Base-by-base conservation (phyloP, 2,888 invertebrate species). In the Leptogaster cylindrica region DNA sequence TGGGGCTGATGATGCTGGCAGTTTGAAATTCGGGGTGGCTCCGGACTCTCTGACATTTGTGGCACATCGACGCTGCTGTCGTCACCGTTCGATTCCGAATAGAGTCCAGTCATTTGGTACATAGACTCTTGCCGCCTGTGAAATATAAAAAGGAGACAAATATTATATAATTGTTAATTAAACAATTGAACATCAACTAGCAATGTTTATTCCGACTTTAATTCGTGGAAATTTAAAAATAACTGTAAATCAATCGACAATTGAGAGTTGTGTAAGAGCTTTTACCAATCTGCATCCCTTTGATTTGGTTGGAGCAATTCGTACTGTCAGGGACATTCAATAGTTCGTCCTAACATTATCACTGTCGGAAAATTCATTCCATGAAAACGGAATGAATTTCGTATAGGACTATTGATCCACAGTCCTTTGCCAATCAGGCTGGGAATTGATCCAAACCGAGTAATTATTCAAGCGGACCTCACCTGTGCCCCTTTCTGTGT, bases 61-160 rank as follows among this genome's bases (percentile, higher is more conserved):
- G 84, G 83, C 72, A 83, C 84, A 72, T 80, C 82, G 72, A 83
- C 81, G 71, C 81, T 80, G 64, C 82, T 84, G 71, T 84, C 84
- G 73, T 87, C 88, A 71, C 84, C 84, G 73, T 87, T 85, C 28
- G 87, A 84, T 77, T 91, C 91, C 69, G 91, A 89, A 79, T 92
- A 92, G 68, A 92, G 83, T 27, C 92, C 92, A 46, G 92, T 92
- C 91, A 92, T 91, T 73, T 92, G 90, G 81, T 92, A 92, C 91
- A 92, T 92, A 76, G 92, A 92, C 81, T 92, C 92, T 85, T 92
- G 92, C 80, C 91, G 87, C 77, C 91, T 87, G 79, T 31, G n/a
- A n/a, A 48, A 16, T 16, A 12, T 12, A 4, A 12, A 44, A 44
- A 1, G 58, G 7, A 41, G 33, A 46, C 12, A 55, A 41, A 28